Base-by-base conservation (phyloP, 2,888 invertebrate species). In the Pterostichus niger region DNA sequence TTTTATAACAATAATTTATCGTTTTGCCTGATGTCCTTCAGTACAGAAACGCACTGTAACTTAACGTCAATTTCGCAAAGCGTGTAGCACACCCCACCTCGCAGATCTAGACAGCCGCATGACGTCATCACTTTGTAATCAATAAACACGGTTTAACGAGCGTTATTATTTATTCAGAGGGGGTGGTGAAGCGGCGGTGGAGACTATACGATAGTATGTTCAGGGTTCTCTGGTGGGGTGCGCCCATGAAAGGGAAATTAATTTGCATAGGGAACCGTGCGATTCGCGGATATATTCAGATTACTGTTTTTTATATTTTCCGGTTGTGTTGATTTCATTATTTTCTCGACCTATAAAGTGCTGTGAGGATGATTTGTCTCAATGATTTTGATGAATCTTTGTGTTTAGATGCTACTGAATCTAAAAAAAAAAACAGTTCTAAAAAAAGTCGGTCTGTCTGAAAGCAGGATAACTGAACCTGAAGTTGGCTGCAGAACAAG, bases 61-160 rank as follows among this genome's bases (percentile, higher is more conserved):
- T 40, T 3, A 7, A 0, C 40, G 7, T 0, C 10, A 59, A 31
- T 31, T 59, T 11, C 17, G 59, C 59, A 59, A 5, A 54, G 40
- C 54, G 31, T 31, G 31, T 31, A 35, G 15, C 64, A 35, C 64
- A 6, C 35, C 64, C 64, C 35, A 33, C 64, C 11, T 73, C 40
- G 24, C 44, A 73, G 24, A 73, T 73, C 17, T 49, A 46, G 73
- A 73, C 35, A 17, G 59, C 0, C 17, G 5, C 5, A 15, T 73
- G 73, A 73, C 73, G 73, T 73, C 73, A 73, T 11, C 35, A 10
- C 13, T 15, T 73, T 73, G 11, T 46, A 73, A 73, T 73, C 73
- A 73, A 73, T 73, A 73, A 73, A 73, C 46, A 31, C 49, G 17
- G n/a, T 73, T 73, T 73, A 73, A 73, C 49, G n/a, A 73, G 73